Conservation (phyloP, 2,113 vertebrate genomes). For the Noturus placidus region DNA sequence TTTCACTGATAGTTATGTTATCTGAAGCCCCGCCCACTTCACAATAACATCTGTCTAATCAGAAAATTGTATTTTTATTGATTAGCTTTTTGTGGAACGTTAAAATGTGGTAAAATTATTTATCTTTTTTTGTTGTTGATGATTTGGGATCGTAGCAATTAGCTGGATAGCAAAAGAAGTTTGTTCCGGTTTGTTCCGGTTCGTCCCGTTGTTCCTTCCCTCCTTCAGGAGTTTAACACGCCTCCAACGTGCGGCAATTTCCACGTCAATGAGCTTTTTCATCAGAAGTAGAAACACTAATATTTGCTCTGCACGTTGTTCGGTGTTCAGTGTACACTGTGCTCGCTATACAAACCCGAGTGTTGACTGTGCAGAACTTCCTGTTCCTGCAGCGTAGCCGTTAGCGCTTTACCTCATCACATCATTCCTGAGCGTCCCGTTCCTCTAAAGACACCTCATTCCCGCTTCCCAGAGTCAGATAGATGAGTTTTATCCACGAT, state of each 20-base stretch:
- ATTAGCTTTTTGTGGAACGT: too few species aligned
- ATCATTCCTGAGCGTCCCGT: constrained; percentile 21
- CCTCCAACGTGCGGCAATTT: not conserved
- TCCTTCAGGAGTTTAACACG: not conserved
- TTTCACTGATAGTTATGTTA: not conserved
- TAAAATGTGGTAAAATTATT: too few species aligned
- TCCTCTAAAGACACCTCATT: constrained; percentile 29
- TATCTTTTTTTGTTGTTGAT: too few species aligned
- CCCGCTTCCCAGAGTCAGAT: not conserved
- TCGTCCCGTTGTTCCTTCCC: not conserved
- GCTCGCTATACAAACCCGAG: not conserved
- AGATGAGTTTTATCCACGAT: constrained; percentile 28
- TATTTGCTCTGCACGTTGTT: not conserved
- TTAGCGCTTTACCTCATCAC: constrained; percentile 20
- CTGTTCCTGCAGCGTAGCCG: constrained; percentile 3
- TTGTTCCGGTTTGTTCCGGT: not conserved
- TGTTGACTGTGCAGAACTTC: not conserved
- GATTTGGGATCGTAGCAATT: too few species aligned
- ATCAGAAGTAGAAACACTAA: not conserved
- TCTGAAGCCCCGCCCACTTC: not conserved
- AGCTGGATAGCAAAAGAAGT: too few species aligned
- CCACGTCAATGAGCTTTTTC: not conserved
- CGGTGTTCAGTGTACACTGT: not conserved
- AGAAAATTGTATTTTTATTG: too few species aligned
- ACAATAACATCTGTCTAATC: too few species aligned